These are phyloP conservation scores for Loripinus fragilis DNA, from an alignment of 2,888 invertebrate genomes.

Conservation along the genomic window DNA sequence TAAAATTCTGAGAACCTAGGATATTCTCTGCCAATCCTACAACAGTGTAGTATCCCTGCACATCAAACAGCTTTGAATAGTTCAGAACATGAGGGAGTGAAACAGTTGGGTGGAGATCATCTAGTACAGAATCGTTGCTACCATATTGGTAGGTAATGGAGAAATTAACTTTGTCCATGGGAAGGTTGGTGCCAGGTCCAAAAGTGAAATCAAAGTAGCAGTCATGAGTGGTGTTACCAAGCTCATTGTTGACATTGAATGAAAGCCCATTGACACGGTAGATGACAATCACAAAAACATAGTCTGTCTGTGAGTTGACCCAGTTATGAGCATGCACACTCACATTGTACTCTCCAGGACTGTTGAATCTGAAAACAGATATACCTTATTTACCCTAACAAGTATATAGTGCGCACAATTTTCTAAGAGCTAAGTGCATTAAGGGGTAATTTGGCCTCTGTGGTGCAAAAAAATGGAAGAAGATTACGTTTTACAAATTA, in stretches of 20 bases:
- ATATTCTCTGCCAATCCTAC: conserved; percentile 29
- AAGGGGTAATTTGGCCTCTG: too few relatives aligned
- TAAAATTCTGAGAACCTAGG: conserved; percentile 23
- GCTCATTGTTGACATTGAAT: conserved; percentile 24
- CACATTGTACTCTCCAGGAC: conserved; percentile 21
- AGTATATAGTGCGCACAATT: too few relatives aligned
- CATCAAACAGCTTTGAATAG: conserved; percentile 30
- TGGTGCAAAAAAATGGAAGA: too few relatives aligned
- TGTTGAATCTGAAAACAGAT: conserved; percentile 8
- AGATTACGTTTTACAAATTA: too few relatives aligned
- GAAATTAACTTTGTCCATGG: conserved; percentile 43
- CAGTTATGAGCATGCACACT: conserved; percentile 36
- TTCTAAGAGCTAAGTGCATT: too few relatives aligned
- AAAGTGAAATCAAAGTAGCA: conserved; percentile 33
- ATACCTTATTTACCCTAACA: too few relatives aligned
- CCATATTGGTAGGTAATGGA: conserved; percentile 38
- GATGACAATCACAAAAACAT: conserved; percentile 36
- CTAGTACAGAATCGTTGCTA: background rate
- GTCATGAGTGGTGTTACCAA: conserved; percentile 38
- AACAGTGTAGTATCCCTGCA: conserved; percentile 45
- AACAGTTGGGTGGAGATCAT: background rate
- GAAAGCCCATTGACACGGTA: conserved; percentile 45
- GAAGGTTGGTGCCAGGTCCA: conserved; percentile 15
- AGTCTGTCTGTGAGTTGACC: conserved; percentile 39
- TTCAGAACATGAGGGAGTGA: background rate